phyloP scores from a whole-genome alignment of 64 coral and sea anemone genomes.

The Catalaphyllia jardinei region DNA sequence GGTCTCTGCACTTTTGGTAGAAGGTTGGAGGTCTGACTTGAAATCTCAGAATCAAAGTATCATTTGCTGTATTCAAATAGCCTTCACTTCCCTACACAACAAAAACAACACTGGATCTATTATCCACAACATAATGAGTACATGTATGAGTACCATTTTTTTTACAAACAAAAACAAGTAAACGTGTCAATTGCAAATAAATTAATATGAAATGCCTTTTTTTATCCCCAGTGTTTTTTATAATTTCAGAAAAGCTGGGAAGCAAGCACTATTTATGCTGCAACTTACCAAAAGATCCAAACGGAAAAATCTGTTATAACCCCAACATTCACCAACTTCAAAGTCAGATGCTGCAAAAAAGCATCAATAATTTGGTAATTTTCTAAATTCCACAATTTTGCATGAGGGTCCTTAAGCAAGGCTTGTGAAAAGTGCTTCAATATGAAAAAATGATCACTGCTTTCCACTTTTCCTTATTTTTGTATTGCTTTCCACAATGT shows the following conservation, averaged over 20 bases:
- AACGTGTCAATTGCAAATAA: neutral
- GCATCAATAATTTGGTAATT: neutral
- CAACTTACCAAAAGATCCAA: constrained; percentile 91
- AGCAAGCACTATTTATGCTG: too few relatives aligned
- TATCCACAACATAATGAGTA: too few relatives aligned
- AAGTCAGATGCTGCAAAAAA: constrained; percentile 92
- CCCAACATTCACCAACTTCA: constrained; percentile 99
- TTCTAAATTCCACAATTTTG: too few relatives aligned
- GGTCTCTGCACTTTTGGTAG: constrained; percentile 97
- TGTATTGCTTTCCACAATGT: too few relatives aligned
- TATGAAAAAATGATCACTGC: too few relatives aligned
- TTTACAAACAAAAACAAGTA: too few relatives aligned
- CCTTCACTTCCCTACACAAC: constrained; percentile 86
- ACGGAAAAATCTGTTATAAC: constrained; percentile 97
- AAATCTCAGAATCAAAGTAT: constrained; percentile 97
- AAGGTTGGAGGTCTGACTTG: constrained; percentile 98
- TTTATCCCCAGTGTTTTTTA: too few relatives aligned
- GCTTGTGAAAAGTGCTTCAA: neutral
- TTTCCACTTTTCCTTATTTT: too few relatives aligned
- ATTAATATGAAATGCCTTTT: neutral
- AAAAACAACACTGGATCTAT: neutral
- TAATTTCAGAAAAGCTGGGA: too few relatives aligned
- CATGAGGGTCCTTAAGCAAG: too few relatives aligned
- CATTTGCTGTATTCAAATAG: constrained; percentile 92
- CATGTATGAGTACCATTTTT: too few relatives aligned